Base-by-base conservation (phyloP, 2,113 vertebrate genomes). In the Taurulus bubalis region DNA sequence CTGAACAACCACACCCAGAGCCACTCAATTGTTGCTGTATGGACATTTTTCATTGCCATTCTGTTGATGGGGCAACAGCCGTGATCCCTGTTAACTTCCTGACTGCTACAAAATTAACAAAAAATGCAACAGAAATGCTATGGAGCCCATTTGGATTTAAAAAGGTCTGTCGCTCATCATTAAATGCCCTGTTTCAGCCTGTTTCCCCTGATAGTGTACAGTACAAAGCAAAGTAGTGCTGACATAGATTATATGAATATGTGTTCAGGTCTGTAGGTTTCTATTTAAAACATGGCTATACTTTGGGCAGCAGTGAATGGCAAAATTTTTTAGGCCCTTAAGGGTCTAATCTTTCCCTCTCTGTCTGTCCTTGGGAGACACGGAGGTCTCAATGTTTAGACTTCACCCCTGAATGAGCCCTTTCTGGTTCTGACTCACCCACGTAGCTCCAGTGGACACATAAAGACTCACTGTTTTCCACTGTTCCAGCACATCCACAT, bases 391-490 rank as follows among this genome's bases (percentile, higher is more conserved):
- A 40, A 71, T 90, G 86, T 91, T 93, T 87, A 85, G 82, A 85
- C 79, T 83, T 87, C 79, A 85, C 32, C 77, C 79, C 82, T 91
- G 90, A 91, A 92, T 90, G 85, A 91, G 85, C 58, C 65, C 89
- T 93, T 45, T 92, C 86, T 90, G 83, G 83, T 82, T 90, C 71
- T 92, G 91, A 93, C 84, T 93, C 91, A 90, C 77, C 74, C 86
- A 64, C 55, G 77, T 59, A 72, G 79, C 83, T 79, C 32, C 75
- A 45, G 38, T 63, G 68, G 85, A 89, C 87, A 85, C 89, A 93
- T 87, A 93, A 92, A 94, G 90, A 71, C 84, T 75, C 84, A 85
- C 83, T 91, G 91, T 92, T 87, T 82, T 67, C 70, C 36, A 81
- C 85, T 71, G 85, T 90, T 86, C 64, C 80, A 82, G 84, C 51